Evolutionary conservation across 2,113 vertebrate genomes (phyloP).

Genomic region (Craseonycteris thonglongyai): DNA sequence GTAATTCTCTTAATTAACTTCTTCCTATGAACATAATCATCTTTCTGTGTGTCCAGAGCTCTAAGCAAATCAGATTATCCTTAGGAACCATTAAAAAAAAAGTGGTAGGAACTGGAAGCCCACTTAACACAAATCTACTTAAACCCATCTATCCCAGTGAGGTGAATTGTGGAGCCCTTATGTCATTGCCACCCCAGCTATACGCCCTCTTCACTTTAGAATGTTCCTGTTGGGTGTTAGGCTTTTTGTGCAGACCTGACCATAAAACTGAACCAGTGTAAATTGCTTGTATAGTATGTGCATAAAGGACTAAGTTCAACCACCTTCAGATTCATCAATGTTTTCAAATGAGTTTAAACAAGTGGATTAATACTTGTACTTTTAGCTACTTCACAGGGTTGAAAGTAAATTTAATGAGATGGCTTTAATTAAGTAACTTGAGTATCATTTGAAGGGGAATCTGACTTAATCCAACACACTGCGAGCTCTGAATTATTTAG

Average conservation of each 20-base stretch:
- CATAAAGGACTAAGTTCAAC: background rate
- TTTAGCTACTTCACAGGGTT: background rate
- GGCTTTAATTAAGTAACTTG: background rate
- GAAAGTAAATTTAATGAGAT: background rate
- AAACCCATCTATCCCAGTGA: background rate
- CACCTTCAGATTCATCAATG: background rate
- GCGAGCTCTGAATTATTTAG: background rate
- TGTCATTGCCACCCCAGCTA: background rate
- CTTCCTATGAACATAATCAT: slow-evolving; percentile 5
- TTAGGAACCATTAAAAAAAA: background rate
- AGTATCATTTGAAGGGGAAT: background rate
- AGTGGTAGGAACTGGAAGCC: background rate
- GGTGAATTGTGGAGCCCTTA: background rate
- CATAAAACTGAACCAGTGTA: background rate
- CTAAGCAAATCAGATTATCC: background rate
- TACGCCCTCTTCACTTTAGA: background rate
- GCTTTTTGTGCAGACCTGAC: background rate
- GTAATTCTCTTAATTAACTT: slow-evolving; percentile 41
- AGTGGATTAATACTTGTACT: background rate
- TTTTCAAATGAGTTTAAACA: background rate
- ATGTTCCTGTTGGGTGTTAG: background rate
- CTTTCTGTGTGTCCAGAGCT: background rate
- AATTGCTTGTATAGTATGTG: background rate
- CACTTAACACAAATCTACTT: background rate
- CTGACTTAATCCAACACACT: background rate